These are phyloP conservation scores for Pseudomyrmex flavicornis DNA, from an alignment of 1,140 invertebrate species.

Conservation along the genomic window DNA sequence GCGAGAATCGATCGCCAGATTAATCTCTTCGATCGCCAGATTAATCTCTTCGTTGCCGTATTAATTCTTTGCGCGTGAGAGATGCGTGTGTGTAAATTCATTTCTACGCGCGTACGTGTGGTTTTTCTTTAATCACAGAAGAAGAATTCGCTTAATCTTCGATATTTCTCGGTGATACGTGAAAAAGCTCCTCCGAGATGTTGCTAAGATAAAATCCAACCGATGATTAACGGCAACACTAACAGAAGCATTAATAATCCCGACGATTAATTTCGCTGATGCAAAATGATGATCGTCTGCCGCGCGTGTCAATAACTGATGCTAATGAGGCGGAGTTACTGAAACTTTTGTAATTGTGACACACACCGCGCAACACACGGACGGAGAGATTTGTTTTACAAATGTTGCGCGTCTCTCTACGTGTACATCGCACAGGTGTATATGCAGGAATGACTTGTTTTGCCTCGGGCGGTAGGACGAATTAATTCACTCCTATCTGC, in stretches of 20 bases:
- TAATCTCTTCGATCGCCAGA: slow-evolving; percentile 27
- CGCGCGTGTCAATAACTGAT: neutral
- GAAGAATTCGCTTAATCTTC: slow-evolving; percentile 16
- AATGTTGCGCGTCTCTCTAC: too few species aligned
- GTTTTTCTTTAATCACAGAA: slow-evolving; percentile 44
- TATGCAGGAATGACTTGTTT: slow-evolving; percentile 59
- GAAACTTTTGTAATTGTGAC: neutral
- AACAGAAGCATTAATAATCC: slow-evolving; percentile 29
- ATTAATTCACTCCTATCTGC: slow-evolving; percentile 49
- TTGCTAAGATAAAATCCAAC: slow-evolving; percentile 17
- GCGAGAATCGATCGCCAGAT: slow-evolving; percentile 15
- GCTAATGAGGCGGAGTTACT: neutral
- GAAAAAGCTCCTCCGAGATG: neutral
- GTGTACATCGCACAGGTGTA: slow-evolving; percentile 37
- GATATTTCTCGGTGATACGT: slow-evolving; percentile 29
- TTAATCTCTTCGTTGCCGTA: slow-evolving; percentile 22
- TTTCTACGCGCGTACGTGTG: neutral
- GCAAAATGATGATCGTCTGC: neutral
- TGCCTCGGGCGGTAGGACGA: slow-evolving; percentile 55
- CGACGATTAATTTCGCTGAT: slow-evolving; percentile 36
- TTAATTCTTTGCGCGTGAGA: slow-evolving; percentile 51
- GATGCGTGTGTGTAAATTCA: neutral
- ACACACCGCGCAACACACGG: too few species aligned
- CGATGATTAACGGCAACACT: slow-evolving; percentile 17
- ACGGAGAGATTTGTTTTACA: too few species aligned